phyloP scores from a whole-genome alignment of 2,113 vertebrate genomes.

The Gorsachius goisagi region DNA sequence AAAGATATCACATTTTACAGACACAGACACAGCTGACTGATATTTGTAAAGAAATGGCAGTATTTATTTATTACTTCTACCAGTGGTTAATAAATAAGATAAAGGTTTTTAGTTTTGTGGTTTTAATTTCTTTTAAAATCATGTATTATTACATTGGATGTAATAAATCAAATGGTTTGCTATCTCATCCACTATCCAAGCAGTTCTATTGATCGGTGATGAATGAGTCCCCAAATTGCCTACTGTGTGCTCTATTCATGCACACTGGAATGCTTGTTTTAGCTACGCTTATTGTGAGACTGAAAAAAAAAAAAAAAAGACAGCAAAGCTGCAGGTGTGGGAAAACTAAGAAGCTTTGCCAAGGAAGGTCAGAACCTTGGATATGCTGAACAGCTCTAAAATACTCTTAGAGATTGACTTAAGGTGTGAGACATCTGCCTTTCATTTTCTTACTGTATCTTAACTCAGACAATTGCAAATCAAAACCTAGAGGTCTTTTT shows the following conservation, averaged over 20 bases:
- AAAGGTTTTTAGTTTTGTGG: background rate
- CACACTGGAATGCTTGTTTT: background rate
- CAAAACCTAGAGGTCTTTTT: constrained; percentile 3
- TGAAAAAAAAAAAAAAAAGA: background rate
- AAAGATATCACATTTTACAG: background rate
- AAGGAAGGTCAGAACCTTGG: background rate
- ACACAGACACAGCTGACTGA: background rate
- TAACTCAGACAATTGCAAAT: background rate
- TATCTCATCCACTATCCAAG: constrained; percentile 5
- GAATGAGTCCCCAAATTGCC: background rate
- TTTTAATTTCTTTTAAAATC: constrained; percentile 52
- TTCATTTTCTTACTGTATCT: constrained; percentile 10
- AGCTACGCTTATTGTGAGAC: background rate
- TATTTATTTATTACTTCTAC: constrained; percentile 11
- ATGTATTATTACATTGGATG: background rate
- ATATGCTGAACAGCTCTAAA: background rate
- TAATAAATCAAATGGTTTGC: constrained; percentile 26
- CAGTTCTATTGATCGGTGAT: constrained; percentile 11
- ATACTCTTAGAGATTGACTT: background rate
- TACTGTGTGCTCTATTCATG: background rate
- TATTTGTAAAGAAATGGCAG: background rate
- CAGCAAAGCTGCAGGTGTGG: background rate
- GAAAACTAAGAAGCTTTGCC: background rate
- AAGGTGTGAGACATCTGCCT: background rate
- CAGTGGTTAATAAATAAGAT: constrained; percentile 1